Base-by-base conservation (phyloP, 53 echinoderm and acorn worm genomes). In the Holothuria scabra region DNA sequence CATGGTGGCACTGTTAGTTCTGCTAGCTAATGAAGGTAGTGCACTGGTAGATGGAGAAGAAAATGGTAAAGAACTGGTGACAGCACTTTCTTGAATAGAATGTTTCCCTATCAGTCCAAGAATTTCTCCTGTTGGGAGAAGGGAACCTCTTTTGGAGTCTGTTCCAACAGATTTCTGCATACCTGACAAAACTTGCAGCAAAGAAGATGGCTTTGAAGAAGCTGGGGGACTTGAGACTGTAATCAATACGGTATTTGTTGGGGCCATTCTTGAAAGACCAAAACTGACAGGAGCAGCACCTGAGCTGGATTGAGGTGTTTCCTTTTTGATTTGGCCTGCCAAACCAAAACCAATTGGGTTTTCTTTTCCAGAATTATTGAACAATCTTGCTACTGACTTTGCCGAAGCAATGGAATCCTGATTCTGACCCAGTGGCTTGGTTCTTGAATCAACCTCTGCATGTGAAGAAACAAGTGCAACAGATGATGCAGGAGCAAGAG, bases 161-260 rank as follows among this genome's bases (percentile, higher is more conserved):
- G 78, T 18, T 78, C 10, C 32, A 56, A 56, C 56, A 26, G 78
- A 49, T 30, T 30, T 19, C 31, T 52, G 52, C 78, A 78, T 78
- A 58, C 59, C 31, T 26, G 78, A 78, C 32, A 78, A 32, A 31
- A 59, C 78, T 28, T 78, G 78, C 21, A 78, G 78, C 56, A 78
- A 31, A 18, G 72, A n/a, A 25, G n/a, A 46, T 5, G 72, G 72
- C 34, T 72, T 72, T 26, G 78, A 78, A 28, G 56, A 58, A 28
- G 78, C 12, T 26, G 57, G 16, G 1, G 46, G 56, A 29, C 21
- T 58, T 16, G 78, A 57, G 30, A 78, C 49, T 1, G 57, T 9
- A 12, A 58, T 34, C 13, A 59, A 78, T 29, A 78, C 20, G 3
- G 76, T 24, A 48, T 46, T 48, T 10, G 76, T 52, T 48, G 48